phyloP scores from a whole-genome alignment of 35 echinoderm and acorn worm genomes.

The Apostichopus californicus region DNA sequence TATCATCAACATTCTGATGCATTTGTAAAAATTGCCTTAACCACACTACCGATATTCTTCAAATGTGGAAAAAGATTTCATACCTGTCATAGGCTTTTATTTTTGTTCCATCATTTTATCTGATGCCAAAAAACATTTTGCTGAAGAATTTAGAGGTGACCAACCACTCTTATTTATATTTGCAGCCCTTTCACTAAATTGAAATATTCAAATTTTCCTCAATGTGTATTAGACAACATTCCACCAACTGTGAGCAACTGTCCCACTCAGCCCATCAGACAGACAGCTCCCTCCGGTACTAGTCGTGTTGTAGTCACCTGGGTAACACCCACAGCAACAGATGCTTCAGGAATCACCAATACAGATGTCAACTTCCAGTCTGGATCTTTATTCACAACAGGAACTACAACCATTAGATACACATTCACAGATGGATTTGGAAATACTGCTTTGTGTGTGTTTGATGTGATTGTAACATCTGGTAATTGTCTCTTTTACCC shows the following conservation, averaged over 20 bases:
- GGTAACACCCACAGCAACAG: conserved; percentile 34
- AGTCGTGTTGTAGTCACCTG: conserved; percentile 7
- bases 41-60: too few species aligned
- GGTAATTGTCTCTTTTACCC: neutral
- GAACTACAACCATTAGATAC: conserved; percentile 14
- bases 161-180: too few species aligned
- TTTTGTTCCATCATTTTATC: too few species aligned
- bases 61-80: too few species aligned
- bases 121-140: too few species aligned
- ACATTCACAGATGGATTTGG: conserved; percentile 19
- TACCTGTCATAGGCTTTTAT: too few species aligned
- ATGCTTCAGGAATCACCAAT: neutral
- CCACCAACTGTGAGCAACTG: conserved; percentile 43
- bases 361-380: neutral
- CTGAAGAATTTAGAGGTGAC: too few species aligned
- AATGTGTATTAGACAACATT: conserved; percentile 12
- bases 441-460: neutral
- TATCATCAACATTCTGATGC: too few species aligned
- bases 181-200: too few species aligned
- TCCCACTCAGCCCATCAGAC: neutral
- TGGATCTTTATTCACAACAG: neutral
- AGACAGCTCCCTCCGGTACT: neutral
- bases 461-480: conserved; percentile 4
- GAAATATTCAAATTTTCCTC: neutral
- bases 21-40: too few species aligned